Evolutionary conservation across 2,797 vertebrate species (phyloP), one percentile per base, ranked within the genome.

Genomic region (Leptodactylus fallax): DNA sequence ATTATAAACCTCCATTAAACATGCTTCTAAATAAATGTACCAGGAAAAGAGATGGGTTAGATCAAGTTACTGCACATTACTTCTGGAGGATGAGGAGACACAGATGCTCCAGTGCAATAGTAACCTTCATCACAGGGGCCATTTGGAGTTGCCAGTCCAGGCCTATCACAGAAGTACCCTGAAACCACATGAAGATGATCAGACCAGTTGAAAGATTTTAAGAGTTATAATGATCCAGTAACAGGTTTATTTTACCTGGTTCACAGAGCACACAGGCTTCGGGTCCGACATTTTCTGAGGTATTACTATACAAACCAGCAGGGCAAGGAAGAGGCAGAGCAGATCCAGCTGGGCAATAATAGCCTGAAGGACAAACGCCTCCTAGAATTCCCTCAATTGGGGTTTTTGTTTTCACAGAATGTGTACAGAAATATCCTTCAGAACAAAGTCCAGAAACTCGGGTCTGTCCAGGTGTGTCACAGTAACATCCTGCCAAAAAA

Each of bases 111-210:
- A 3, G 74, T 88, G 11, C 94, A 94, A 61, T 91, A 94, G 79
- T 92, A 94, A 11, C 93, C 93, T 47, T 88, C 79, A 51, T 91
- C 91, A 83, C 94, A 94, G 71, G 91, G 8, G 0, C 92, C 93
- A 36, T 16, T 51, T 0, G 92, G 92, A 87, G 90, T 87, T 4
- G 83, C 4, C 0, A 94, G 92, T 27, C 96, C 96, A 92, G 94
- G 93, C 55, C 92, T 95, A 92, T 92, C 93, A 91, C 97, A 98
- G 88, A 96, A 93, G 90, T 96, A 95, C 5, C 97, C 97, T 98
- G 90, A 61, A 90, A 71, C 6, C 7, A 81, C 60, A 81, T 49
- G 12, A 76, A 47, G 0, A 81, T 13, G 21, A 76, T 11, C 10
- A 76, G 17, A 47, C 17, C 9, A 27, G 9, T 27, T 36, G 27